Evolutionary conservation across 2,888 invertebrate species (phyloP).

Genomic region (Thereva nobilitata): DNA sequence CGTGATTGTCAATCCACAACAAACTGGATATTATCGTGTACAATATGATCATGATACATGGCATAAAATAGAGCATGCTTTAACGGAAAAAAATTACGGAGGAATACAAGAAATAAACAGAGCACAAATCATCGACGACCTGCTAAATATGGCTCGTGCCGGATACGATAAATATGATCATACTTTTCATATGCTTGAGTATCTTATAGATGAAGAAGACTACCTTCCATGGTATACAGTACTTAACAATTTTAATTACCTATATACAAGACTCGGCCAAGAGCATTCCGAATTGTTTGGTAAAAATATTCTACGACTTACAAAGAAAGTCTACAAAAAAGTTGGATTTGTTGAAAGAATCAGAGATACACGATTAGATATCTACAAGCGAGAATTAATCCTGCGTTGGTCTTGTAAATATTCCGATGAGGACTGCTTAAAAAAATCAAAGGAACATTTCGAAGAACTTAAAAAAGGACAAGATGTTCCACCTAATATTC

Average conservation of each 20-base stretch:
- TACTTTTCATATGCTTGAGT: slow-evolving; percentile 70
- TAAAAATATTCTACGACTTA: slow-evolving; percentile 58
- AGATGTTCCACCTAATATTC: slow-evolving; percentile 66
- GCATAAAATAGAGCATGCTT: slow-evolving; percentile 64
- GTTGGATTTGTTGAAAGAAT: slow-evolving; percentile 59
- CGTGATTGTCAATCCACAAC: slow-evolving; percentile 55
- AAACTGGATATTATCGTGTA: slow-evolving; percentile 64
- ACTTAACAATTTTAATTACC: slow-evolving; percentile 57
- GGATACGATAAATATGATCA: slow-evolving; percentile 64
- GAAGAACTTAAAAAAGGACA: slow-evolving; percentile 41
- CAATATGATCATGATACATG: slow-evolving; percentile 73
- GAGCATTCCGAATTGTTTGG: slow-evolving; percentile 47
- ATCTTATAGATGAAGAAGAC: slow-evolving; percentile 68
- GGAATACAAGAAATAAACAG: slow-evolving; percentile 70
- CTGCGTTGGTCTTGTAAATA: slow-evolving; percentile 69
- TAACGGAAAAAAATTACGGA: slow-evolving; percentile 40
- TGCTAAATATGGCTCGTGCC: slow-evolving; percentile 74
- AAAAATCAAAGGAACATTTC: slow-evolving; percentile 58
- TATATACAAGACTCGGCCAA: slow-evolving; percentile 51
- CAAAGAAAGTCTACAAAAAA: slow-evolving; percentile 59
- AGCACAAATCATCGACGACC: slow-evolving; percentile 82
- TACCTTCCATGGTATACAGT: slow-evolving; percentile 82
- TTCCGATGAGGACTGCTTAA: slow-evolving; percentile 64
- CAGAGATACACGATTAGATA: slow-evolving; percentile 62
- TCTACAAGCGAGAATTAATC: slow-evolving; percentile 64